Conservation (phyloP, 2,888 invertebrate species). For the Argyresthia goedartella region DNA sequence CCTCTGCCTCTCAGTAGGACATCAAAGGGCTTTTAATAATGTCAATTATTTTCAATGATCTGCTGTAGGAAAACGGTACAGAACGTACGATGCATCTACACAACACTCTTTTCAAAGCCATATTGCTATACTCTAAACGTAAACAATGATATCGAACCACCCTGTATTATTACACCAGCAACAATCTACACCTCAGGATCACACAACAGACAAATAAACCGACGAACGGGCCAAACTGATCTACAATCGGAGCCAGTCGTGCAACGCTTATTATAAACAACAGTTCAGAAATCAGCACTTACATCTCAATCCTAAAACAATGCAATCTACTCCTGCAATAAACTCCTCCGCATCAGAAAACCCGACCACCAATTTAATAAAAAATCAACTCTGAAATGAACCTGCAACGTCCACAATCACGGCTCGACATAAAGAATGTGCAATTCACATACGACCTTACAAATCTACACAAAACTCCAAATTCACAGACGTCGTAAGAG, state of each 20-base stretch:
- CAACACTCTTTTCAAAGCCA: neutral
- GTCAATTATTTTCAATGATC: no score
- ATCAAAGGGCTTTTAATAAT: no score
- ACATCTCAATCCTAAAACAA: conserved; percentile 60
- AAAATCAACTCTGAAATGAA: conserved; percentile 20
- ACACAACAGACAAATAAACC: conserved; percentile 2
- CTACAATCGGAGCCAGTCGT: conserved; percentile 21
- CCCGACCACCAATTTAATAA: conserved; percentile 9
- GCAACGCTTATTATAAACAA: conserved; percentile 39
- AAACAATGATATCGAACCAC: neutral
- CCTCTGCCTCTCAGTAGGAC: no score
- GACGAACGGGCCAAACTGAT: conserved; percentile 12
- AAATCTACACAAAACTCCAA: neutral
- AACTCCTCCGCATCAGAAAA: conserved; percentile 9
- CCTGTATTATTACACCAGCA: neutral
- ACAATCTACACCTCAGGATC: neutral
- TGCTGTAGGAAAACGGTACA: no score
- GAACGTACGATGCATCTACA: neutral
- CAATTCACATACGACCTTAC: neutral
- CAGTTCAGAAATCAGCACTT: conserved; percentile 30
- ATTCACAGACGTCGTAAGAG: neutral
- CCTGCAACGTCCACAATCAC: conserved; percentile 3
- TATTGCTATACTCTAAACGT: neutral
- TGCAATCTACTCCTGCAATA: conserved; percentile 34
- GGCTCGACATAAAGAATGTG: neutral